phyloP scores from a whole-genome alignment of 2,113 vertebrate genomes.

The Eublepharis macularius region DNA sequence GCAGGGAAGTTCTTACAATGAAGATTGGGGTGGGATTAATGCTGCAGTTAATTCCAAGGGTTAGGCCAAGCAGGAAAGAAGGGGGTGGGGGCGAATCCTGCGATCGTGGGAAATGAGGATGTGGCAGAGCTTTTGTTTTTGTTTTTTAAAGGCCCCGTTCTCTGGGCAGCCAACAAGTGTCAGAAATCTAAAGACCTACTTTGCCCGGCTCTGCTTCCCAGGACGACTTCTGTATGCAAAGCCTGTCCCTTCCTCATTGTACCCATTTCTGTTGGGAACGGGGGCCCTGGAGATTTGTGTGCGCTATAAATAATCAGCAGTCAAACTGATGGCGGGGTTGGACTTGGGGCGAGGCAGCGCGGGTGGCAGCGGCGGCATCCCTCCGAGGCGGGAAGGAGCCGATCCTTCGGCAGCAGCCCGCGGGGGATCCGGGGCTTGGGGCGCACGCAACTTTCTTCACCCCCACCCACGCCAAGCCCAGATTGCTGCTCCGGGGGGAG shows the following conservation, averaged over 20 bases:
- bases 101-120: neutral
- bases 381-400: no score
- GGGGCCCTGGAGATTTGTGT: constrained; percentile 1
- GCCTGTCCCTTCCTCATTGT: neutral
- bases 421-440: neutral
- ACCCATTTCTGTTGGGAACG: neutral
- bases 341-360: neutral
- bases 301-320: constrained; percentile 16
- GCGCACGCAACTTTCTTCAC: neutral
- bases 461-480: neutral
- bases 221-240: constrained; percentile 10
- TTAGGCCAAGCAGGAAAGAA: neutral
- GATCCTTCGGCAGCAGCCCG: neutral
- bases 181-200: neutral
- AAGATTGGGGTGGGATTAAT: neutral
- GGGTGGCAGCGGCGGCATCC: neutral
- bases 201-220: neutral
- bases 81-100: neutral
- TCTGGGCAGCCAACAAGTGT: constrained; percentile 47
- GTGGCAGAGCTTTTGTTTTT: neutral
- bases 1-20: neutral
- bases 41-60: neutral
- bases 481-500: neutral
- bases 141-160: neutral
- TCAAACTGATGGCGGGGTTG: neutral